phyloP scores from a whole-genome alignment of 1,140 invertebrate genomes.

The Drosophila simulans region DNA sequence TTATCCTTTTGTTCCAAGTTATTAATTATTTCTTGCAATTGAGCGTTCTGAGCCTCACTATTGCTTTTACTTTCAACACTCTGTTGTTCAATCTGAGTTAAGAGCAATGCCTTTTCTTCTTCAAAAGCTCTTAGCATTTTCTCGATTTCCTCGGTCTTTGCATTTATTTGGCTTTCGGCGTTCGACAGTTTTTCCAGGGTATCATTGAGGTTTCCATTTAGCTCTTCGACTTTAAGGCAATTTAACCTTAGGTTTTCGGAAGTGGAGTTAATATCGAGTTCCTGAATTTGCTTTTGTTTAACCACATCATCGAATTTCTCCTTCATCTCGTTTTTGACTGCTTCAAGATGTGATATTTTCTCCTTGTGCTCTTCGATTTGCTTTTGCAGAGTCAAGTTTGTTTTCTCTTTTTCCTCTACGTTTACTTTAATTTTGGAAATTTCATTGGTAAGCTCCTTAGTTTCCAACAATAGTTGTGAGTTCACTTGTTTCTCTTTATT shows the following conservation, averaged over 20 bases:
- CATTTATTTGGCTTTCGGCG: slow-evolving; percentile 42
- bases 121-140: slow-evolving; percentile 36
- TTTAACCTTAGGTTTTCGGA: slow-evolving; percentile 46
- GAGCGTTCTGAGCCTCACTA: slow-evolving; percentile 19
- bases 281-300: slow-evolving; percentile 57
- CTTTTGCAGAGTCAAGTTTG: slow-evolving; percentile 38
- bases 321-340: slow-evolving; percentile 37
- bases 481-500: slow-evolving; percentile 70
- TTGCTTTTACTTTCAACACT: slow-evolving; percentile 16
- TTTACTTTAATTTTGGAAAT: slow-evolving; percentile 44
- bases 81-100: slow-evolving; percentile 34
- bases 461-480: slow-evolving; percentile 58
- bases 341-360: slow-evolving; percentile 43
- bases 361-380: slow-evolving; percentile 61
- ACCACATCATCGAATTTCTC: slow-evolving; percentile 54
- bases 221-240: slow-evolving; percentile 43
- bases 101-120: slow-evolving; percentile 36
- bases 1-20: slow-evolving; percentile 17
- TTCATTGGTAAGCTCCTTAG: slow-evolving; percentile 60
- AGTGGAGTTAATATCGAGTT: slow-evolving; percentile 40
- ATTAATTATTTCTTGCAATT: slow-evolving; percentile 12
- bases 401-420: slow-evolving; percentile 46
- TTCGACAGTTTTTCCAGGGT: slow-evolving; percentile 39
- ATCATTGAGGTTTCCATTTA: slow-evolving; percentile 34
- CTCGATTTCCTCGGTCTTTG: slow-evolving; percentile 36